Conservation (phyloP, 2,797 vertebrate genomes). For the Hemibagrus guttatus region DNA sequence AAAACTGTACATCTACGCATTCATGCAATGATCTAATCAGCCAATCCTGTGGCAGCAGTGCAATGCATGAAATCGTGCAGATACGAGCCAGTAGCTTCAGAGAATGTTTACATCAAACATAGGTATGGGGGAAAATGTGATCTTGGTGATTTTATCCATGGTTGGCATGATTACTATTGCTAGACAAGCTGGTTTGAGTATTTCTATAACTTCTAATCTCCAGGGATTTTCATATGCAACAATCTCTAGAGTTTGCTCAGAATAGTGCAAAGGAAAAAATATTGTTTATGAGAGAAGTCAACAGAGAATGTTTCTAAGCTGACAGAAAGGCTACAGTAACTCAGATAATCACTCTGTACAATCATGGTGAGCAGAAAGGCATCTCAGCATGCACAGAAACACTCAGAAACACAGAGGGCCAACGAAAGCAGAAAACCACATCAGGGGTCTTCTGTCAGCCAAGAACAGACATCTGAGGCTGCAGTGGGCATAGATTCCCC, state of each 20-base stretch:
- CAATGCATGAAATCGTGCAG: background rate
- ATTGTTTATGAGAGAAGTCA: background rate
- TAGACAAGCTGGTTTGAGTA: background rate
- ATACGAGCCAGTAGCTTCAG: background rate
- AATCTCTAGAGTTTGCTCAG: background rate
- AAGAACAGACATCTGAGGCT: background rate
- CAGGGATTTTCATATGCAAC: background rate
- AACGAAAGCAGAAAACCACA: background rate
- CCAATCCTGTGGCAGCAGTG: background rate
- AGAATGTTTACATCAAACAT: background rate
- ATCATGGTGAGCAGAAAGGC: background rate
- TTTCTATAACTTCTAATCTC: background rate
- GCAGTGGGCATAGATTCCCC: too few species aligned
- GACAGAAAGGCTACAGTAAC: background rate
- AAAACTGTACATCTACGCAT: background rate
- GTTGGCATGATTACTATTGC: background rate
- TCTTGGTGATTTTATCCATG: background rate
- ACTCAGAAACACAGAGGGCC: too few species aligned
- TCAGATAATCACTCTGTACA: background rate
- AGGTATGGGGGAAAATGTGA: background rate
- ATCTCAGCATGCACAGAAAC: background rate
- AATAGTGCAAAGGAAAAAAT: background rate
- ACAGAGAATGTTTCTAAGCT: background rate
- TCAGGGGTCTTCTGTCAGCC: background rate
- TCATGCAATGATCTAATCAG: slow-evolving; percentile 1